These are phyloP conservation scores for Apoda limacodes DNA, from an alignment of 2,888 invertebrate species.

Conservation along the genomic window DNA sequence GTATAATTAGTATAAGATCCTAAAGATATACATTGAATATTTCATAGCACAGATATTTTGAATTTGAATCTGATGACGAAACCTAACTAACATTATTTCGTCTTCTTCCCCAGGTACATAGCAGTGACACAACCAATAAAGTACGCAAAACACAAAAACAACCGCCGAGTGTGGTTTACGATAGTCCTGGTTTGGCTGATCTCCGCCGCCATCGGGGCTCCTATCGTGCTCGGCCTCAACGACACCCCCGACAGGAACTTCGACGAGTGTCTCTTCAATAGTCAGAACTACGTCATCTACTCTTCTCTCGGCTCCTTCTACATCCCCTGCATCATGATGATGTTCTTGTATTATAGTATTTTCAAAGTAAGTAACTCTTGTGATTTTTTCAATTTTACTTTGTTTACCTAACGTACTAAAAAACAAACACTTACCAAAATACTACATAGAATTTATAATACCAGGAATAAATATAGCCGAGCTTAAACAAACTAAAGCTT, in stretches of 20 bases:
- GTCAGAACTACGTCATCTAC: conserved; percentile 97
- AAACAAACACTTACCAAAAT: too few relatives aligned
- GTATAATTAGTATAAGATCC: not conserved
- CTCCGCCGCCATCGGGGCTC: conserved; percentile 91
- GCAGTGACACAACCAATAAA: conserved; percentile 99
- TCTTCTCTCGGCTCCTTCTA: conserved; percentile 99
- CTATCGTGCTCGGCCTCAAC: conserved; percentile 96
- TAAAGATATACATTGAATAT: not conserved
- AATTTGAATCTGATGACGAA: not conserved
- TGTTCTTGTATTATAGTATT: conserved; percentile 96
- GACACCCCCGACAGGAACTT: conserved; percentile 88
- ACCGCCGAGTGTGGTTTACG: conserved; percentile 92
- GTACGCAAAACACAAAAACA: conserved; percentile 98
- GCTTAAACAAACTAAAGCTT: too few relatives aligned
- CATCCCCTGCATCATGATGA: conserved; percentile 98
- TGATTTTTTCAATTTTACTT: too few relatives aligned
- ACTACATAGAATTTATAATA: too few relatives aligned
- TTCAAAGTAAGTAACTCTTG: conserved; percentile 79
- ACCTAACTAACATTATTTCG: not conserved
- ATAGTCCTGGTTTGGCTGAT: conserved; percentile 97
- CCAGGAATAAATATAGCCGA: too few relatives aligned
- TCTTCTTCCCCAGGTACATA: conserved; percentile 83
- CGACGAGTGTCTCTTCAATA: conserved; percentile 95
- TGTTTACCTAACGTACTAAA: not conserved
- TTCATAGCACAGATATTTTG: not conserved